Evolutionary conservation across 2,113 vertebrate species (phyloP), one percentile per base, ranked within the genome.

Genomic region (Haliaeetus leucogaster): DNA sequence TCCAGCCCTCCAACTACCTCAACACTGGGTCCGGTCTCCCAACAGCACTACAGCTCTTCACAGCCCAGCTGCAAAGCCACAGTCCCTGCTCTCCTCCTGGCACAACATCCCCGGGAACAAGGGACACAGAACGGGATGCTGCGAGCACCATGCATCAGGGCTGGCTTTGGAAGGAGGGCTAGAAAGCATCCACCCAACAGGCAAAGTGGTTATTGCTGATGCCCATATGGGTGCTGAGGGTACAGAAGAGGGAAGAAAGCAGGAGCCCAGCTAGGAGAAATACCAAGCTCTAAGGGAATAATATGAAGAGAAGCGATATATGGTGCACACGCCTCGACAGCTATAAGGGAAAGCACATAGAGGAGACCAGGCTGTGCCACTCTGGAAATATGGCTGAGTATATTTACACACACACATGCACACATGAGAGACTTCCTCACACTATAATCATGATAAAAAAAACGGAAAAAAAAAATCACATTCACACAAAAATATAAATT

Each of bases 401-500:
- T 99, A 99, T 99, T 99, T 99, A 99, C 99, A 99, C 98, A 98
- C 98, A 96, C 94, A 98, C 71, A 53, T 26, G 27, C 52, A 53
- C 52, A 53, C 52, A 52, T 11, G 9, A 98, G 56, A 96, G 98
- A 98, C 98, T 98, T 99, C 97, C 98, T 99, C 98, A 98, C 98
- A 98, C 98, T 98, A 98, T 98, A 98, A 96, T 98, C 98, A 98
- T 97, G 98, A 99, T 99, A 38, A 38, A 53, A 19, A 48, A 43
- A 59, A 15, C 3, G 0, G 2, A 27, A 72, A 84, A 95, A 98
- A 98, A 90, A 98, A 98, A 98, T 98, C 97, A 98, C 99, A 99
- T 99, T 99, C 99, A 99, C 99, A 99, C 99, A 99, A 99, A 95
- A 99, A 99, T 99, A 99, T 98, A 99, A 99, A 99, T 99, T 99